phyloP scores from a whole-genome alignment of 2,888 invertebrate species.

The Ornithoptera priamus region DNA sequence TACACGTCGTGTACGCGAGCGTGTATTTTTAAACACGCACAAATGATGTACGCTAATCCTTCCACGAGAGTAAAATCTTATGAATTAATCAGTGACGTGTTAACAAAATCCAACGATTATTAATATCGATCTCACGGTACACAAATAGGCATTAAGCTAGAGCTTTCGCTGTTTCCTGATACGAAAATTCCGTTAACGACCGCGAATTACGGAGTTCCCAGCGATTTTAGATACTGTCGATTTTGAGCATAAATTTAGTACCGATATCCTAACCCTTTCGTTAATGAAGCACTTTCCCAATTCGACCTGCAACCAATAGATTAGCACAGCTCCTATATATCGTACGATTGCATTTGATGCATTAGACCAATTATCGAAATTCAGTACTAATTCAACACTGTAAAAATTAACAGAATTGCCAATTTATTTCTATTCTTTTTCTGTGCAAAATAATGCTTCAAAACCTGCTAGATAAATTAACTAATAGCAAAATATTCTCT shows the following conservation, averaged over 20 bases:
- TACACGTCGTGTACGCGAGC: constrained; percentile 39
- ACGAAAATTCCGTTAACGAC: constrained; percentile 70
- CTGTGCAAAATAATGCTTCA: neutral
- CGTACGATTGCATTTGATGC: constrained; percentile 23
- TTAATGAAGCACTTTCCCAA: constrained; percentile 29
- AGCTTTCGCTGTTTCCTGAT: constrained; percentile 46
- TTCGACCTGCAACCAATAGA: constrained; percentile 26
- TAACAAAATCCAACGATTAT: neutral
- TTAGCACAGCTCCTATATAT: constrained; percentile 30
- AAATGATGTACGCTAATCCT: constrained; percentile 57
- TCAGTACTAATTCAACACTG: neutral
- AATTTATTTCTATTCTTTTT: neutral
- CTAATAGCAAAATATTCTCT: neutral
- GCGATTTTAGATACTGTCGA: constrained; percentile 47
- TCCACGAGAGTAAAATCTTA: constrained; percentile 56
- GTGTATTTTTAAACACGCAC: constrained; percentile 49
- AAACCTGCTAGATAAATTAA: neutral
- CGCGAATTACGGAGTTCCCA: constrained; percentile 55
- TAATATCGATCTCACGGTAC: constrained; percentile 3
- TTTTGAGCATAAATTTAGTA: constrained; percentile 47
- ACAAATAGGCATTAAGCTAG: constrained; percentile 15
- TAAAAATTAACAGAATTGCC: neutral
- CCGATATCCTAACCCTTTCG: constrained; percentile 25
- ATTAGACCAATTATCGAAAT: constrained; percentile 1
- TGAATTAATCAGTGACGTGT: constrained; percentile 57